Conservation (phyloP, 2,113 vertebrate genomes). For the Camelus bactrianus region DNA sequence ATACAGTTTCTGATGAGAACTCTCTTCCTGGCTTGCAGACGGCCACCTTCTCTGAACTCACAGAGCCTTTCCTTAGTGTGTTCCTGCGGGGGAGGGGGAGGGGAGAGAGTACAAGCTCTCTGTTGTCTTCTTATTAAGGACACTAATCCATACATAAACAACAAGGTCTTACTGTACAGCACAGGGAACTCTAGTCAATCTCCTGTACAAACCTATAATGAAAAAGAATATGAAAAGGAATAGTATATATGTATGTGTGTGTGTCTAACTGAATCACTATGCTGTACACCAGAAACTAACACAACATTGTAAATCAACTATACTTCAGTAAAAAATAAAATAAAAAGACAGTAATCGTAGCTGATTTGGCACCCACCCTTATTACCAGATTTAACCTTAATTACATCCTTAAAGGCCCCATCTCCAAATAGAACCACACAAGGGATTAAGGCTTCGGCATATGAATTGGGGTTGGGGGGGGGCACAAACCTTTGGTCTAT, state of each 20-base stretch:
- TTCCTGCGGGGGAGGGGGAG: neutral
- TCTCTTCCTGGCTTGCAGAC: neutral
- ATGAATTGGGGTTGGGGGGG: neutral
- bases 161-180: too few relatives aligned
- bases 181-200: too few relatives aligned
- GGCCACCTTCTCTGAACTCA: neutral
- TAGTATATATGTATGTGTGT: too few relatives aligned
- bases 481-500: neutral
- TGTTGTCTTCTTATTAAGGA: neutral
- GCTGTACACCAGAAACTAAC: too few relatives aligned
- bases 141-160: neutral
- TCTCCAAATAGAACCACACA: neutral
- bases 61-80: neutral
- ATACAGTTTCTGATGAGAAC: neutral
- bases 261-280: too few relatives aligned
- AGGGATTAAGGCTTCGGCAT: neutral
- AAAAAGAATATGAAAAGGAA: too few relatives aligned
- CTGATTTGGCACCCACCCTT: neutral
- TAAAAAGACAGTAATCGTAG: neutral
- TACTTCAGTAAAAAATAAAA: too few relatives aligned
- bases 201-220: too few relatives aligned
- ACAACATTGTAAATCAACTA: too few relatives aligned
- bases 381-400: constrained; percentile 18
- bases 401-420: neutral
- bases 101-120: neutral